A percentile compares a stretch with the other conserved stretches of the same genome.
Conservation (phyloP, 1,140 invertebrate genomes). For the Musca vetustissima region DNA sequence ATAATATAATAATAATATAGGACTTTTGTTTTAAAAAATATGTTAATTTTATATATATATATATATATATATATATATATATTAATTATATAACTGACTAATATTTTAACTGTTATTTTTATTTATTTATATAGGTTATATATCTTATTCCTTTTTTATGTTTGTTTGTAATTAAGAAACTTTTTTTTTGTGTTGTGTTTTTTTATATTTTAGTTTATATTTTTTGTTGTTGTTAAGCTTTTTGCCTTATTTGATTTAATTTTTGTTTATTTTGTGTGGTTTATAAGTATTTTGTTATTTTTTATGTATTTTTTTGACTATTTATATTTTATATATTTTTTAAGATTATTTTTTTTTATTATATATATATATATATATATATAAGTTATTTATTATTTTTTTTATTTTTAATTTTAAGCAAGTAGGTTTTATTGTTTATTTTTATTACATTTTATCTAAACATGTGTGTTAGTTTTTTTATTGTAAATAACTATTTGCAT, state of each 20-base stretch:
- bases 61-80: background rate
- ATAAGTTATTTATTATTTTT: too few species aligned
- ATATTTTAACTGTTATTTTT: slow-evolving; percentile 19
- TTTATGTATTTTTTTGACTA: background rate
- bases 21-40: background rate
- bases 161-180: background rate
- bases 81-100: slow-evolving; percentile 1
- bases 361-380: too few species aligned
- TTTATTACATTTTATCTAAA: too few species aligned
- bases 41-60: background rate
- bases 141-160: too few species aligned
- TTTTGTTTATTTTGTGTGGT: background rate
- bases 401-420: too few species aligned
- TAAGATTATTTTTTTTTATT: background rate
- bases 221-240: background rate
- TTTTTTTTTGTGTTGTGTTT: slow-evolving; percentile 1
- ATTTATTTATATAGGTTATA: background rate
- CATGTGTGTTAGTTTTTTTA: too few species aligned
- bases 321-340: background rate
- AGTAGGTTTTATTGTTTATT: too few species aligned
- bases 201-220: background rate
- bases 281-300: background rate
- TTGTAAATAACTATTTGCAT: too few species aligned
- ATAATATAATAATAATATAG: slow-evolving; percentile 14
- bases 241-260: slow-evolving; percentile 4